These are phyloP conservation scores for Caenorhabditis sp. DNA, from an alignment of 2,888 invertebrate genomes.

Conservation along the genomic window DNA sequence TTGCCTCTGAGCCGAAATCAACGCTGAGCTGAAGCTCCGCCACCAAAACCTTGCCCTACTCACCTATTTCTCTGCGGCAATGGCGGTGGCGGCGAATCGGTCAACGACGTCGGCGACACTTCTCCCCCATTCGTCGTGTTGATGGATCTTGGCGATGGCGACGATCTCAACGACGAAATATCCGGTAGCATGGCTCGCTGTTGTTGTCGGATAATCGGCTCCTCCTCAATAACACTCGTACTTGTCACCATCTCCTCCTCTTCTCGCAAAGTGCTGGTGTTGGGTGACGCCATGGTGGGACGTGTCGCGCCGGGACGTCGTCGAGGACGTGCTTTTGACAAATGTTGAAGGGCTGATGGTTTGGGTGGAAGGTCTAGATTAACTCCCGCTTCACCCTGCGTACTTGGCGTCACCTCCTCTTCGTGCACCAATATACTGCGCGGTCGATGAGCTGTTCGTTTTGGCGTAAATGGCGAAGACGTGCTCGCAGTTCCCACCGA, in stretches of 20 bases:
- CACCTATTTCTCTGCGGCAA: slow-evolving; percentile 42
- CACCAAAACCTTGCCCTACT: background rate
- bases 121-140: slow-evolving; percentile 7
- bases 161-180: slow-evolving; percentile 8
- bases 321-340: slow-evolving; percentile 52
- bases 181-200: slow-evolving; percentile 58
- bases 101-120: slow-evolving; percentile 14
- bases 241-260: slow-evolving; percentile 21
- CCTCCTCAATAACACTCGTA: slow-evolving; percentile 22
- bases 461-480: slow-evolving; percentile 38
- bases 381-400: slow-evolving; percentile 30
- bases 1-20: no score
- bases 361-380: slow-evolving; percentile 50
- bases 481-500: slow-evolving; percentile 16
- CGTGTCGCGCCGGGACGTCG: slow-evolving; percentile 11
- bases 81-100: slow-evolving; percentile 39
- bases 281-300: slow-evolving; percentile 2
- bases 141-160: slow-evolving; percentile 24
- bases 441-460: slow-evolving; percentile 30
- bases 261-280: slow-evolving; percentile 27
- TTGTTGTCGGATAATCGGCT: slow-evolving; percentile 13
- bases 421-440: slow-evolving; percentile 49
- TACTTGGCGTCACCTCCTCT: slow-evolving; percentile 8
- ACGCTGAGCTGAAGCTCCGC: no score
- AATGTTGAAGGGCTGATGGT: slow-evolving; percentile 46